Base-by-base conservation (phyloP, 1,140 invertebrate species). In the Acromyrmex heyeri region DNA sequence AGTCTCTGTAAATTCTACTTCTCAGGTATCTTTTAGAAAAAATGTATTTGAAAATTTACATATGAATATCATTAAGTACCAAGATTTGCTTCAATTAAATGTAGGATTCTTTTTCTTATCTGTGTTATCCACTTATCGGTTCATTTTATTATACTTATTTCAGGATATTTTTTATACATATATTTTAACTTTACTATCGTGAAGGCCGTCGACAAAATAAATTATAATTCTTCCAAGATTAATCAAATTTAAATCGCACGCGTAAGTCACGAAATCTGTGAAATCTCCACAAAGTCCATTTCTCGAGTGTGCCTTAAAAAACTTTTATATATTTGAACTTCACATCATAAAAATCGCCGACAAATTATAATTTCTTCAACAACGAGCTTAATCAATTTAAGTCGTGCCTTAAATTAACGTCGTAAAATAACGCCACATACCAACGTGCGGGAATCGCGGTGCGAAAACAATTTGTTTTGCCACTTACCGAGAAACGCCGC, bases 381-480 rank as follows among this genome's bases (percentile, higher is more conserved):
- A 50, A 27, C 24, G n/a, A 59, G 78, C 59, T 48, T 69, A 69
- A 69, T 69, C 65, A 69, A 67, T 21, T 34, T 24, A 48, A 78
- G 44, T 30, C 24, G 24, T 24, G 38, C 27, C 30, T 38, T 50
- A 73, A 83, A 83, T 83, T 73, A 82, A 38, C 53, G 2, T n/a
- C 34, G 34, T 34, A 30, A 44, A 44, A 8, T 53, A 70, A 18
- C 38, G 44, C 12, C 24, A 34, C 67, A 61, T 81, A 57, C 34
- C 50, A 10, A 44, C 50, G 50, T 44, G 4, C 48, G 1, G 21
- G 6, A 72, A 48, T 14, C 18, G 8, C 2, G 38, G 18, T 30
- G 67, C 57, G 69, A 73, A 73, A 83, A 83, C 55, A 55, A 73
- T 82, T 82, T 82, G 55, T 59, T 59, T 44, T 61, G 21, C 48